phyloP scores from a whole-genome alignment of 2,888 invertebrate genomes.

The Artemia sp. region DNA sequence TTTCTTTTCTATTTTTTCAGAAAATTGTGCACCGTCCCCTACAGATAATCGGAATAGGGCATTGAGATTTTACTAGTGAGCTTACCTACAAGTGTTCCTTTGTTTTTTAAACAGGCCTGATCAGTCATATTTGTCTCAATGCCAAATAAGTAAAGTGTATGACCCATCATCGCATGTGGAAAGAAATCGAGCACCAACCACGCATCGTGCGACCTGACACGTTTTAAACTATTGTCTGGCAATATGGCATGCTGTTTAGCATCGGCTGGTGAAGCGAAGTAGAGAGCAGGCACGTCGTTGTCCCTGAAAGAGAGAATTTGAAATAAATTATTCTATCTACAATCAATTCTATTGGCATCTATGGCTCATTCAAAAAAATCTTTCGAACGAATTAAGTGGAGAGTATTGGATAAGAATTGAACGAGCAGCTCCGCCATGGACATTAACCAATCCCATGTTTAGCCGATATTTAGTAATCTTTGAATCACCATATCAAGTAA shows the following conservation, averaged over 20 bases:
- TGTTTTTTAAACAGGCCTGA: slow-evolving; percentile 29
- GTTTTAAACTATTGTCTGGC: slow-evolving; percentile 31
- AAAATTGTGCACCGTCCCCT: no score
- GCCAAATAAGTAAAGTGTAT: slow-evolving; percentile 36
- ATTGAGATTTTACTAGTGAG: slow-evolving; percentile 19
- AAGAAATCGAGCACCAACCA: slow-evolving; percentile 36
- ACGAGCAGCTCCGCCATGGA: no score
- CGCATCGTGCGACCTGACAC: slow-evolving; percentile 32
- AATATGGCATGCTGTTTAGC: slow-evolving; percentile 24
- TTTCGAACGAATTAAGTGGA: no score
- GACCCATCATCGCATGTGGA: slow-evolving; percentile 37
- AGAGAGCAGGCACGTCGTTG: slow-evolving; percentile 15
- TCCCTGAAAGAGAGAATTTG: no score
- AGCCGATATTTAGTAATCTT: no score
- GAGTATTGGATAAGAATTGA: no score
- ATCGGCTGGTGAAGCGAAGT: slow-evolving; percentile 13
- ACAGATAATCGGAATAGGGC: not conserved
- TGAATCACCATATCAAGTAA: no score
- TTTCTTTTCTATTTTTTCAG: no score
- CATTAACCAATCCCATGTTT: no score
- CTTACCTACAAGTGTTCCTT: slow-evolving; percentile 33
- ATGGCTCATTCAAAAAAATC: no score
- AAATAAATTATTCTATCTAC: no score
- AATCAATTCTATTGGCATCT: no score
- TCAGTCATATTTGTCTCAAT: slow-evolving; percentile 30